Base-by-base conservation (phyloP, 1,140 invertebrate genomes). In the Ips nitidus region DNA sequence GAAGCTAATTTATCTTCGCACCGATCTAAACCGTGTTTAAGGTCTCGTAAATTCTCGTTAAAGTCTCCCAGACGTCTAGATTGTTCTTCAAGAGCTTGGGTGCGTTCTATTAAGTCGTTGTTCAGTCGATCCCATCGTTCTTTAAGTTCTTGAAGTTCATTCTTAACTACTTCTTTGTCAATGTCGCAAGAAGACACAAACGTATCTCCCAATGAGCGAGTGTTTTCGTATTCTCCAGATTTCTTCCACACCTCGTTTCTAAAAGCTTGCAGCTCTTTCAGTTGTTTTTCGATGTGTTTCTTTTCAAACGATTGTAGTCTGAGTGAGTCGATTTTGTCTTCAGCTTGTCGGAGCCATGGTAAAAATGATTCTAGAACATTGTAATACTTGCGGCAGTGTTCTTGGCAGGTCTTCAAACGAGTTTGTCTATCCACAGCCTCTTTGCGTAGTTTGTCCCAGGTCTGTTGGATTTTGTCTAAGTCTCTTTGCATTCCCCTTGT, bases 351-450 rank as follows among this genome's bases (percentile, higher is more conserved):
- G 55, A 98, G 79, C 95, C 95, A 98, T 1, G 94, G 91, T 0
- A 93, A 78, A 84, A 98, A 96, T 1, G 87, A 85, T 74, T 97
- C 94, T 66, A 93, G 88, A 1, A 89, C 88, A 73, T 88, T 87
- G 75, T 92, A 91, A 81, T 94, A 98, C 79, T 95, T 95, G 70
- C 92, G 91, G 78, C 94, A 96, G 77, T 96, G 94, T 81, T 97
- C 94, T 61, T 76, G 91, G 80, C 92, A 94, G 0, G 93, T 94
- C 76, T 95, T 93, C 7, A 97, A 81, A 74, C 91, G 85, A 1
- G 89, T 94, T 72, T 96, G 90, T 43, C 94, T 84, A 72, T 95
- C 93, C 41, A 93, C 85, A 1, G 91, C 90, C 74, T 94, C 92
- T 71, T 94, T 91, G 65, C 92, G 90, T 43, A 97, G 82, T 77